A percentile compares a stretch with the other conserved stretches of the same genome.
These are phyloP conservation scores for Chrysina gloriosa DNA, from an alignment of 2,888 invertebrate species.

Conservation along the genomic window DNA sequence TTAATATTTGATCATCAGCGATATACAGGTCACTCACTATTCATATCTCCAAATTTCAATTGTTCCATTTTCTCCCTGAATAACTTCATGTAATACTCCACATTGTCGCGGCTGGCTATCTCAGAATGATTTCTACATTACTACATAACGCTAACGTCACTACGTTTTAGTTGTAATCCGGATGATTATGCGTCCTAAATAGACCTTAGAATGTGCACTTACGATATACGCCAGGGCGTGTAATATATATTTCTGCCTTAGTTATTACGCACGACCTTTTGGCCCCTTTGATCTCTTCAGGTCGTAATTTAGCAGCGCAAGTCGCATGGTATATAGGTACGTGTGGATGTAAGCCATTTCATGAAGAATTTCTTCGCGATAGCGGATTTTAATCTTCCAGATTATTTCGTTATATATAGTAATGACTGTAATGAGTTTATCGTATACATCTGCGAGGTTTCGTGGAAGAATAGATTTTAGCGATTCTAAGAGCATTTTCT, in stretches of 20 bases:
- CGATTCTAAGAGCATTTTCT: not conserved
- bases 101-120: not conserved
- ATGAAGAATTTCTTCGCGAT: not conserved
- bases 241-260: not conserved
- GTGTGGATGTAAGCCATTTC: not conserved
- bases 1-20: not conserved
- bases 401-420: not conserved
- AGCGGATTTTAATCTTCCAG: not conserved
- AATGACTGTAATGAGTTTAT: too few species aligned
- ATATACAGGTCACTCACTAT: not conserved
- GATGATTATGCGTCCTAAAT: not conserved
- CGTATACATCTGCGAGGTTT: not conserved
- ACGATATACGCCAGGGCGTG: not conserved
- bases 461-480: not conserved
- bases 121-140: conserved; percentile 16
- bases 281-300: conserved; percentile 1
- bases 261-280: not conserved
- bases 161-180: not conserved
- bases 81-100: not conserved
- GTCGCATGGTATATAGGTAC: not conserved
- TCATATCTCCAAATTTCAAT: not conserved
- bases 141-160: not conserved
- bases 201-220: conserved; percentile 1
- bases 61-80: conserved; percentile 4
- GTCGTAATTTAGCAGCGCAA: not conserved